Conservation (phyloP, 2,888 invertebrate genomes). For the Polylopha cassiicola region DNA sequence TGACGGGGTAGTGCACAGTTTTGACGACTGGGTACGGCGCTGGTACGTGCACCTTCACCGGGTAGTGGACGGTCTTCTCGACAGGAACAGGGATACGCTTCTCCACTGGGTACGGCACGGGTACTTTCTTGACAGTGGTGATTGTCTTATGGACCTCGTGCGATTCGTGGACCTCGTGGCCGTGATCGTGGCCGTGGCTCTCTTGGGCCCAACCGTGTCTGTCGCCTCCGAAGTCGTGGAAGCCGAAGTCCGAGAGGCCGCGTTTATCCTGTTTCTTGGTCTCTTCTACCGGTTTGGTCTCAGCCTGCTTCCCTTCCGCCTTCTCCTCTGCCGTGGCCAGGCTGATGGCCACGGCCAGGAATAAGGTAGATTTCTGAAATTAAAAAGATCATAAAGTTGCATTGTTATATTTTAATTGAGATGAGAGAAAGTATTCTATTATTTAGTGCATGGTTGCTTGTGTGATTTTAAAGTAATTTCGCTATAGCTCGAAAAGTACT, state of each 20-base stretch:
- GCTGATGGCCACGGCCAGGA: slow-evolving; percentile 74
- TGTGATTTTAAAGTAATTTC: no score
- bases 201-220: slow-evolving; percentile 37
- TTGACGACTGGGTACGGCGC: slow-evolving; percentile 84
- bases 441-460: no score
- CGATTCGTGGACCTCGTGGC: slow-evolving; percentile 42
- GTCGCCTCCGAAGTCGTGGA: slow-evolving; percentile 57
- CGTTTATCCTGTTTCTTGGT: slow-evolving; percentile 76
- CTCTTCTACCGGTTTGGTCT: slow-evolving; percentile 60
- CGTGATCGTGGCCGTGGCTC: slow-evolving; percentile 27
- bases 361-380: slow-evolving; percentile 66
- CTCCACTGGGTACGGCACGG: slow-evolving; percentile 84
- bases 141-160: slow-evolving; percentile 79
- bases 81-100: slow-evolving; percentile 82
- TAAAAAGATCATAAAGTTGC: slow-evolving; percentile 28
- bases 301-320: slow-evolving; percentile 71
- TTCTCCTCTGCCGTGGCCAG: slow-evolving; percentile 76
- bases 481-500: no score
- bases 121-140: slow-evolving; percentile 83
- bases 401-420: no score
- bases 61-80: slow-evolving; percentile 80
- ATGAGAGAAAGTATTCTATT: no score
- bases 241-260: slow-evolving; percentile 68
- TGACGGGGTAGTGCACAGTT: slow-evolving; percentile 81
- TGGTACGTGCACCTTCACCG: slow-evolving; percentile 83